These are phyloP conservation scores for Calonectris borealis DNA, from an alignment of 2,113 vertebrate genomes.

Conservation along the genomic window DNA sequence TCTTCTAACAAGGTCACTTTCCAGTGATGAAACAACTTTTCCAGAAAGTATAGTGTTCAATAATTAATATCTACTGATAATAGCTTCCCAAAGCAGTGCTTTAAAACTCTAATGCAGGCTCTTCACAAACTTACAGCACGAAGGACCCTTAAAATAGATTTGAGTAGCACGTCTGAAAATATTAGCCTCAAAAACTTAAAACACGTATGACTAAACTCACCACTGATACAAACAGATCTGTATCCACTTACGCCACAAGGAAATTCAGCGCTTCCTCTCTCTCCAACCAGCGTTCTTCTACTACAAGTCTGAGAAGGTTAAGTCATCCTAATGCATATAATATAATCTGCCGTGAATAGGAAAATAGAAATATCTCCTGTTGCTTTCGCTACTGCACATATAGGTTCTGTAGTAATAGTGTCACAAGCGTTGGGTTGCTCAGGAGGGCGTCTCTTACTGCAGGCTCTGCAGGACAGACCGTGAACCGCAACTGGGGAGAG, in stretches of 20 bases:
- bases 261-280: not conserved
- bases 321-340: too few relatives aligned
- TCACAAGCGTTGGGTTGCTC: not conserved
- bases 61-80: conserved; percentile 55
- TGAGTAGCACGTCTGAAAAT: not conserved
- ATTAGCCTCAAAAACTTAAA: not conserved
- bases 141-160: not conserved
- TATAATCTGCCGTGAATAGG: not conserved
- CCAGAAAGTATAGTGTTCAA: conserved; percentile 36
- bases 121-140: not conserved
- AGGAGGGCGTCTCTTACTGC: not conserved
- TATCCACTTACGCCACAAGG: not conserved
- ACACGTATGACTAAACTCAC: accelerated
- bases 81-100: conserved; percentile 10
- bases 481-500: not conserved
- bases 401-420: accelerated
- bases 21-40: conserved; percentile 59
- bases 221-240: not conserved
- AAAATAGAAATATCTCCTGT: not conserved
- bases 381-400: accelerated
- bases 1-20: conserved; percentile 79
- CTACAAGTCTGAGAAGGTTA: not conserved
- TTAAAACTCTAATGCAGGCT: not conserved
- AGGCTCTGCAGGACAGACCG: not conserved
- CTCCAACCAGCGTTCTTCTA: too few relatives aligned